phyloP scores from a whole-genome alignment of 2,113 vertebrate genomes.

The Lamprotornis superbus region DNA sequence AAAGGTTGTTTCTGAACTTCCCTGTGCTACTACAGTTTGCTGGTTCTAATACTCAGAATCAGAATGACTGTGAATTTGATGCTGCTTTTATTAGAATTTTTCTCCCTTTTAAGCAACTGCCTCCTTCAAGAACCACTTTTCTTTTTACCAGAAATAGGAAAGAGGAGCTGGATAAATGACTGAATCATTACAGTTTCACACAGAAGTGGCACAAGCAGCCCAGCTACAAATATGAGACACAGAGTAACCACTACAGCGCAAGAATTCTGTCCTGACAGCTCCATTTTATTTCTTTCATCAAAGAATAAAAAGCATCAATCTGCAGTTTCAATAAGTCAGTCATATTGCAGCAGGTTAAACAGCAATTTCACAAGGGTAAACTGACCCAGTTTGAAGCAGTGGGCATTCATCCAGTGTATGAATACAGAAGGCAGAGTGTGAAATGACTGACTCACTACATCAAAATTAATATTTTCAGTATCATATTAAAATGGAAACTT shows the following conservation, averaged over 20 bases:
- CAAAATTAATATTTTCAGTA: background rate
- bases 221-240: background rate
- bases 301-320: conserved; percentile 17
- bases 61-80: background rate
- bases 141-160: background rate
- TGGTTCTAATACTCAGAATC: background rate
- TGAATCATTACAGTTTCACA: background rate
- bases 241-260: rapidly evolving
- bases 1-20: background rate
- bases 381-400: conserved; percentile 7
- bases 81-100: background rate
- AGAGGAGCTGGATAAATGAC: background rate
- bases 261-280: background rate
- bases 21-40: background rate
- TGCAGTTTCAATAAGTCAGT: background rate
- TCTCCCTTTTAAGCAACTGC: background rate
- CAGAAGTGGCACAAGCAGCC: background rate
- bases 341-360: conserved; percentile 1
- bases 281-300: background rate
- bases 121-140: background rate
- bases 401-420: conserved; percentile 7
- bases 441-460: conserved; percentile 5
- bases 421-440: background rate
- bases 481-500: background rate
- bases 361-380: conserved; percentile 44